Evolutionary conservation across 2,888 invertebrate species (phyloP).

Genomic region (Lingula anatina): DNA sequence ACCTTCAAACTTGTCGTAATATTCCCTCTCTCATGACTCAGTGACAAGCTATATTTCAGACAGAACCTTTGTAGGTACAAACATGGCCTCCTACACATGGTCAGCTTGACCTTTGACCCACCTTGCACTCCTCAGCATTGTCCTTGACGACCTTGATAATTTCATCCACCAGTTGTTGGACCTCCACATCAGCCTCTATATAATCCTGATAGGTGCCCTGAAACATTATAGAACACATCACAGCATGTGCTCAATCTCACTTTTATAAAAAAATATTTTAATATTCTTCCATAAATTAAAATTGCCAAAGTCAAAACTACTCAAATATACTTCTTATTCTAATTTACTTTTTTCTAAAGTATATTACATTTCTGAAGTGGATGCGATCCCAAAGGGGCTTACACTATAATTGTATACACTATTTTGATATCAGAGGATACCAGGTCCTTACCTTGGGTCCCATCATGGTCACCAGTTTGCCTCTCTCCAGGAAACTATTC

Average conservation of each 20-base stretch:
- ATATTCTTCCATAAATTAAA: neutral
- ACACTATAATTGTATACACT: neutral
- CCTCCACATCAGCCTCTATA: constrained; percentile 43
- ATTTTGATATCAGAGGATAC: too few relatives aligned
- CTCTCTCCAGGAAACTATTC: constrained; percentile 40
- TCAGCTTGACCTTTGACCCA: too few relatives aligned
- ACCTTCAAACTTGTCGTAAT: too few relatives aligned
- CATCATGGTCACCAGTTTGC: constrained; percentile 41
- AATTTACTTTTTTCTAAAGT: too few relatives aligned
- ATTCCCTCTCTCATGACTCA: too few relatives aligned
- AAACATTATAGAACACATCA: constrained; percentile 5
- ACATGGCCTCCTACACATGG: too few relatives aligned
- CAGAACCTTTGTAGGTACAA: too few relatives aligned
- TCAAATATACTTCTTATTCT: neutral
- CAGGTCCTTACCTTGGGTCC: constrained; percentile 39
- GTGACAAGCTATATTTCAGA: too few relatives aligned
- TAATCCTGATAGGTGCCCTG: constrained; percentile 48
- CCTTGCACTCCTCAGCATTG: constrained; percentile 47
- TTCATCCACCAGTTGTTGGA: constrained; percentile 36
- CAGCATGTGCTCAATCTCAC: too few relatives aligned
- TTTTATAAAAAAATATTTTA: neutral
- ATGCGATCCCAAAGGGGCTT: neutral
- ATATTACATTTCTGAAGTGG: too few relatives aligned
- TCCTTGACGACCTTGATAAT: constrained; percentile 41
- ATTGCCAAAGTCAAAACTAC: neutral